Base-by-base conservation (phyloP, 2,888 invertebrate genomes). In the Rhagophthalmus giganteus region DNA sequence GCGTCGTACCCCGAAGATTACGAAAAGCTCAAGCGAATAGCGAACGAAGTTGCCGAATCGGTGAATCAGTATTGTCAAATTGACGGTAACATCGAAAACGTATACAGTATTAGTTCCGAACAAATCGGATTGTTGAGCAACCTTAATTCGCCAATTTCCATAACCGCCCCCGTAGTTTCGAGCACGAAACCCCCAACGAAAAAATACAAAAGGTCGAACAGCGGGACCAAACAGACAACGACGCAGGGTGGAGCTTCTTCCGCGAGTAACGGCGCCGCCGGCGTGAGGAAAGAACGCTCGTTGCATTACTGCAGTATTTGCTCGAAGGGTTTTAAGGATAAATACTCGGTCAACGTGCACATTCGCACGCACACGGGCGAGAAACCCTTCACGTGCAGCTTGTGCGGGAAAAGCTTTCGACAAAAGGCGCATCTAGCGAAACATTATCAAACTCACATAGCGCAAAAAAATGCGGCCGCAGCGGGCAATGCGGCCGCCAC, bases 291-390 rank as follows among this genome's bases (percentile, higher is more conserved):
- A 69, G 93, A 93, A 70, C 80, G 94, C 62, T 87, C 94, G 51
- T 76, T 96, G 59, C 88, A 99, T 75, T 88, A 94, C 76, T 86
- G 98, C 80, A 86, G 90, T 73, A 90, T 97, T 74, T 96, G 92
- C 76, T 90, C 90, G 64, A 93, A 92, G 72, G 93, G 93, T 2
- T 94, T 94, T 76, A 94, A 94, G 75, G 94, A 94, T 75, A 94
- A 94, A 74, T 98, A 98, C 81, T 91, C 96, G 54, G 94, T 98
- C 45, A 97, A 97, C 73, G 97, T 97, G 33, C 98, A 98, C 75
- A 92, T 97, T 62, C 82, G 97, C 63, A 97, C 97, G 14, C 98
- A 98, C 72, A 97, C 97, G 0, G 97, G 96, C 0, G 97, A 98
- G 75, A 97, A 98, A 70, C 97, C 98, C 0, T 98, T 98, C 75